These are phyloP conservation scores for Pandemis cinnamomeana DNA, from an alignment of 2,888 invertebrate species.

Conservation along the genomic window DNA sequence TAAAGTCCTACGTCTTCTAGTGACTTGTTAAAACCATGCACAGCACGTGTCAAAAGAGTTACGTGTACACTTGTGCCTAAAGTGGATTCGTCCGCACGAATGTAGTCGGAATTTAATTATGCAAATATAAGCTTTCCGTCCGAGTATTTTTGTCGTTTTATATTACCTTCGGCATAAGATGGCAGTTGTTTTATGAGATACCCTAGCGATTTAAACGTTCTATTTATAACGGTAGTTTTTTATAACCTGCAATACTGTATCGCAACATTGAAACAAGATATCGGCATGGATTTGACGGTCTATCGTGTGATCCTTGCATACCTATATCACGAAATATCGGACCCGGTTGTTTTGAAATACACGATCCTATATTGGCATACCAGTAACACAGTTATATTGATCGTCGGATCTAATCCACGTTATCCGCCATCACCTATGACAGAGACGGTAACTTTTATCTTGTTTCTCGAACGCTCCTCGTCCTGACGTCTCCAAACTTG, in stretches of 20 bases:
- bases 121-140: conserved; percentile 14
- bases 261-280: too few relatives aligned
- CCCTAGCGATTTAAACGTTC: neutral
- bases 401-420: too few relatives aligned
- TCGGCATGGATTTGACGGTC: too few relatives aligned
- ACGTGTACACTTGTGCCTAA: conserved; percentile 10
- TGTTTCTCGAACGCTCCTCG: neutral
- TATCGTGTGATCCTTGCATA: too few relatives aligned
- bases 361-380: too few relatives aligned
- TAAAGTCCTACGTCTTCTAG: neutral
- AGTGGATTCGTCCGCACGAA: conserved; percentile 12
- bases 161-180: conserved; percentile 2
- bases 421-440: too few relatives aligned
- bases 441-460: neutral
- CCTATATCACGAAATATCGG: too few relatives aligned
- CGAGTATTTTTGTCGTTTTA: conserved; percentile 14
- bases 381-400: too few relatives aligned
- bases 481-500: neutral
- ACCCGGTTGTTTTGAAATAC: too few relatives aligned
- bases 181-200: neutral
- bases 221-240: neutral
- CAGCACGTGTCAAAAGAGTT: conserved; percentile 23
- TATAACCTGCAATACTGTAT: too few relatives aligned
- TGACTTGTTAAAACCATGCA: conserved; percentile 23
- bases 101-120: conserved; percentile 33